Evolutionary conservation across 2,113 vertebrate genomes (phyloP).

Genomic region (Rhinolophus sinicus): DNA sequence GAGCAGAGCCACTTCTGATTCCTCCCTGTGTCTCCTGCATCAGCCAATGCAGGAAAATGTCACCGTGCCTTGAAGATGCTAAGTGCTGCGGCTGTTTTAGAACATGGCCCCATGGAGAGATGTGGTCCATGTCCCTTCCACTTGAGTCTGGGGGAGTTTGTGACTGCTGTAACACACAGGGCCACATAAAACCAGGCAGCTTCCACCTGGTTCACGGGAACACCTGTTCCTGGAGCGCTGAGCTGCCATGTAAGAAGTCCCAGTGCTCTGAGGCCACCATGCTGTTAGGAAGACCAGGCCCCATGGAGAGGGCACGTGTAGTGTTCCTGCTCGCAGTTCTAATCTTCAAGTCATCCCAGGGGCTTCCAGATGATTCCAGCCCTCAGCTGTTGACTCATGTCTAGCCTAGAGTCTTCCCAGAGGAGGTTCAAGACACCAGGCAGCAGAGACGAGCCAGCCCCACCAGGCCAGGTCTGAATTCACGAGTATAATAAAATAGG

Average conservation of each 20-base stretch:
- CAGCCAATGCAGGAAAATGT: background rate
- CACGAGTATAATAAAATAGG: background rate
- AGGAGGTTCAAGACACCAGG: background rate
- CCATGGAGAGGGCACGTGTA: accelerated
- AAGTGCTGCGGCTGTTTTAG: background rate
- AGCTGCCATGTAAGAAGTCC: background rate
- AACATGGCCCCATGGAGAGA: background rate
- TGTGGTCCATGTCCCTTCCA: background rate
- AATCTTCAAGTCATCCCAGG: background rate
- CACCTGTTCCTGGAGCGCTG: no score
- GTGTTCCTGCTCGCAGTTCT: background rate
- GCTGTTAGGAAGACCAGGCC: background rate
- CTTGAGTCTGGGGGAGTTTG: background rate
- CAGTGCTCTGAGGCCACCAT: background rate
- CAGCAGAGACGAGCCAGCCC: background rate
- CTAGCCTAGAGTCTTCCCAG: background rate
- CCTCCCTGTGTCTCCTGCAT: background rate
- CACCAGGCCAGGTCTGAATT: background rate
- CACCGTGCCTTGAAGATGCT: background rate
- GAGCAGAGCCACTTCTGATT: background rate
- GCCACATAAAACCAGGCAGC: background rate
- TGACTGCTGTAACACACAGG: background rate
- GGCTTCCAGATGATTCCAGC: background rate
- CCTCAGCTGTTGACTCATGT: background rate
- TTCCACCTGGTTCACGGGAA: background rate